phyloP scores from a whole-genome alignment of 2,888 invertebrate genomes.

The Drosophila basisetae region DNA sequence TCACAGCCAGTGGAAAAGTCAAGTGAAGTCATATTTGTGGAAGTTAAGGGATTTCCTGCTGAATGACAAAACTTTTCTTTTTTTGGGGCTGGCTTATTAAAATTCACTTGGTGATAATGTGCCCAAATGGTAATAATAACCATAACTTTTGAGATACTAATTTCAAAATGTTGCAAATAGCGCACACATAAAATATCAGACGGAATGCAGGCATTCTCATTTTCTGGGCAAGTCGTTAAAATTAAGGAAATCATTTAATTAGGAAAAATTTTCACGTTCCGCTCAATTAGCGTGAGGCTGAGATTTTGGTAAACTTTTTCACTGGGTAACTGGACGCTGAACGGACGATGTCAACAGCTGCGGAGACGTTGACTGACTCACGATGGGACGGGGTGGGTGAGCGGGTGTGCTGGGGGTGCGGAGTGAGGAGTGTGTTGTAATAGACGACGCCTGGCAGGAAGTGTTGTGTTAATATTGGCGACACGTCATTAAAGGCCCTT shows the following conservation, averaged over 20 bases:
- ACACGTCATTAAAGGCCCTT: conserved; percentile 76
- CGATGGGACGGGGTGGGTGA: conserved; percentile 6
- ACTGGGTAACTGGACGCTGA: conserved; percentile 61
- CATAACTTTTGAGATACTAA: conserved; percentile 75
- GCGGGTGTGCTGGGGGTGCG: neutral
- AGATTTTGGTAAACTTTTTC: conserved; percentile 52
- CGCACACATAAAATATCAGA: conserved; percentile 60
- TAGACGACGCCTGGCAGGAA: conserved; percentile 46
- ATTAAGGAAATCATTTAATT: conserved; percentile 77
- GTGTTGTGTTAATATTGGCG: conserved; percentile 72
- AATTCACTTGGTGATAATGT: conserved; percentile 69
- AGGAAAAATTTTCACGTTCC: conserved; percentile 80
- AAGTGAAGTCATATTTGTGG: conserved; percentile 8
- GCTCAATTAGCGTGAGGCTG: conserved; percentile 67
- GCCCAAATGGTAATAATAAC: conserved; percentile 51
- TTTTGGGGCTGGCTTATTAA: conserved; percentile 59
- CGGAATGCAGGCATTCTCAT: conserved; percentile 35
- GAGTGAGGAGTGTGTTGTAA: neutral
- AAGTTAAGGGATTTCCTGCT: conserved; percentile 7
- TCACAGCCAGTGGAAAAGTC: conserved; percentile 4
- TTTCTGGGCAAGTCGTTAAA: conserved; percentile 62
- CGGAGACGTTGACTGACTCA: conserved; percentile 20
- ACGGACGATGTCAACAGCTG: conserved; percentile 67
- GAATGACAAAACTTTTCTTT: conserved; percentile 47
- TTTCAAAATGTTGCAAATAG: conserved; percentile 75